Evolutionary conservation across 2,113 vertebrate species (phyloP).

Genomic region (Anhinga anhinga): DNA sequence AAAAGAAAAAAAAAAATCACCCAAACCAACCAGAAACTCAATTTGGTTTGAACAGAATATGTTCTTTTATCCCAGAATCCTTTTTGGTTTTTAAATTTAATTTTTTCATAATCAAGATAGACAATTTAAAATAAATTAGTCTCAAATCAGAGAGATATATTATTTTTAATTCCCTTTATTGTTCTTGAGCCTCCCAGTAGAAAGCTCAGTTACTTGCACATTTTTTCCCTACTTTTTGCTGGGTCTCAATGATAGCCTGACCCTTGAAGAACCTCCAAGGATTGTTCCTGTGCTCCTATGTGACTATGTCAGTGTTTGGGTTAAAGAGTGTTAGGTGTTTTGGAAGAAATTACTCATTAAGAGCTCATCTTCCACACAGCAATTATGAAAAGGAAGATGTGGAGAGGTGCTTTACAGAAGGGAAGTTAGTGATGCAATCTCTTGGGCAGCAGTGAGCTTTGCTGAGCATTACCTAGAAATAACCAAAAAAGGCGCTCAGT

Average conservation of each 20-base stretch:
- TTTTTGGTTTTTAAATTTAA: background rate
- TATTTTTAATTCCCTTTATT: background rate
- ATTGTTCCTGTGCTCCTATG: background rate
- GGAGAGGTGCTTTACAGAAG: background rate
- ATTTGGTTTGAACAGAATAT: background rate
- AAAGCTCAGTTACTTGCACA: background rate
- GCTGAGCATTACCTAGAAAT: background rate
- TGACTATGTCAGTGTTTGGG: background rate
- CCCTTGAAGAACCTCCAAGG: background rate
- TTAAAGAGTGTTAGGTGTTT: background rate
- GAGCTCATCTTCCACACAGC: background rate
- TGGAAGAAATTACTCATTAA: background rate
- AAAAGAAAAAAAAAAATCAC: background rate
- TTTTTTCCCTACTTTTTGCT: background rate
- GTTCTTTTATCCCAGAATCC: background rate
- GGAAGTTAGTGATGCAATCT: background rate
- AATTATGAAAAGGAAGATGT: background rate
- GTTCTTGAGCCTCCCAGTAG: background rate
- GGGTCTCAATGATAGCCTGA: background rate
- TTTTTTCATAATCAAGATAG: background rate
- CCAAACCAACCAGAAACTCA: background rate
- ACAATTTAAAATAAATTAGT: background rate
- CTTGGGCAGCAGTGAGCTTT: background rate
- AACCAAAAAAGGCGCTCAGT: background rate
- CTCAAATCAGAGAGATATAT: background rate